Base-by-base conservation (phyloP, 2,797 vertebrate species). In the Staurois parvus region DNA sequence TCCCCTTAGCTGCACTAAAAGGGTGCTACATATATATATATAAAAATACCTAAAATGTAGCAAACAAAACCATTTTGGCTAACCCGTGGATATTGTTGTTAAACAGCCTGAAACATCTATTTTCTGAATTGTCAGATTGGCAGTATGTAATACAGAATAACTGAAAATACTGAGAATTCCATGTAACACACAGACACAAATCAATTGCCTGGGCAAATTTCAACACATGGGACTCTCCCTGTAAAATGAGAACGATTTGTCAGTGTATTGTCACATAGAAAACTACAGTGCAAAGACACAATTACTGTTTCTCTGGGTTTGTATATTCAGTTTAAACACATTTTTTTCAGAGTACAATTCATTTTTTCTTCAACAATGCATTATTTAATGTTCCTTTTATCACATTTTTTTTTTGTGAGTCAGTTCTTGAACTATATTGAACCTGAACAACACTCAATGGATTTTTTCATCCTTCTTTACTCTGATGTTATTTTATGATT, bases 371-470 rank as follows among this genome's bases (percentile, higher is more conserved):
- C 70, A 42, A 45, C 37, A 28, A 28, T 74, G 26, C 26, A 74
- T 74, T 74, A 74, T 74, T 74, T 28, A 74, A 52, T 74, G 42
- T 48, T 48, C 42, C n/a, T 74, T 28, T 74, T 74, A 48, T 74
- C 72, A 48, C 34, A 66, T 72, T 37, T 17, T 37, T 17, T 37
- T 32, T 34, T 70, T 70, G 32, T 70, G 8, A 21, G 19, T 37
- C n/a, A 45, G 37, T 28, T 45, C 40, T 13, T 45, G 26, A 7
- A 48, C 24, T 24, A 34, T n/a, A 17, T 12, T 74, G 3, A 74
- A 29, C 72, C 13, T 48, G 4, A 74, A 29, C 12, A 48, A 48
- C 26, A 19, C 40, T 74, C 37, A 12, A 13, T 74, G 26, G n/a
- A 26, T 5, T 19, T 28, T 29, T 74, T 28, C 10, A 64, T 26